Base-by-base conservation (phyloP, 2,888 invertebrate genomes). In the Ectobius pallidus region DNA sequence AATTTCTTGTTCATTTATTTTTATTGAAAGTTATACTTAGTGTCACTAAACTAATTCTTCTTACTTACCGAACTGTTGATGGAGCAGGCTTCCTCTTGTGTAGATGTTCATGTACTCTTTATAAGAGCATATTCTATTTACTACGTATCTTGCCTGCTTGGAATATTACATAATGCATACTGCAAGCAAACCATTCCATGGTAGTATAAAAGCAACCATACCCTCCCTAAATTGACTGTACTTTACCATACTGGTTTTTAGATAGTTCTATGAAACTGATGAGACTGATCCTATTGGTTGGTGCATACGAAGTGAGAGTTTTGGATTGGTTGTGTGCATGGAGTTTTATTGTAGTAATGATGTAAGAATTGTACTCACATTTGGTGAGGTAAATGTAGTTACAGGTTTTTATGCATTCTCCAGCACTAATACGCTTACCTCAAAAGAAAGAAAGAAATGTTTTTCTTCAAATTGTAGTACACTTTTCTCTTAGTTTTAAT, bases 341-440 rank as follows among this genome's bases (percentile, higher is more conserved):
- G 32, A 22, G 30, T 34, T 18, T 25, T 22, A 27, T 30, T 25
- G n/a, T 16, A 46, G 39, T 25, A 16, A 22, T 16, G 32, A 27
- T n/a, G n/a, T n/a, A n/a, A n/a, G n/a, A 58, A 58, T n/a, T 30
- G 16, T 30, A 30, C 58, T 58, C 58, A 30, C 32, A n/a, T 30
- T 30, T 58, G 25, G 58, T 55, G 58, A 52, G 68, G 46, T 52
- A 42, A 30, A 39, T 67, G 61, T 58, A 58, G 70, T 52, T 44
- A 30, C 71, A 74, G 71, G 30, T 74, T 71, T 68, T 74, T 74
- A 74, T 74, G 74, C 71, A 74, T 71, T 61, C 71, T 71, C 69
- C 68, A 71, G 74, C 74, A 74, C 71, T 69, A 71, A 74, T 74
- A 74, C 74, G 74, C 74, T 74, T 74, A 73, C 32, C 52, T 52